Base-by-base conservation (phyloP, 2,113 vertebrate species). In the Peucedramus taeniatus region DNA sequence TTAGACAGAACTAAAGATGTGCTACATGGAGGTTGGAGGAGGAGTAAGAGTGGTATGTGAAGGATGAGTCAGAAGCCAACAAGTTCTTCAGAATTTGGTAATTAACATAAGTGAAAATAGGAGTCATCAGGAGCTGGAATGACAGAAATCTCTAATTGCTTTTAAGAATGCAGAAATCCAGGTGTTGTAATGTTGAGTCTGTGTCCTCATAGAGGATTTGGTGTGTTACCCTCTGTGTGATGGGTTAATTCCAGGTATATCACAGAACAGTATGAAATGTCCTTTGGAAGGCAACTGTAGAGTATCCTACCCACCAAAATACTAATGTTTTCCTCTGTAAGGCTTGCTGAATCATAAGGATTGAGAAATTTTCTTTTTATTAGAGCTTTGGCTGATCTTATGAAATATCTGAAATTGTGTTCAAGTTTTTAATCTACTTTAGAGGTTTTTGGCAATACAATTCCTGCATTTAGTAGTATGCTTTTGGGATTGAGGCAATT, bases 1-100 rank as follows among this genome's bases (percentile, higher is more conserved):
- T 60, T 51, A 59, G 57, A 26, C 35, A 84, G 33, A 64, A 14
- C 26, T 39, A 20, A 45, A 53, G 50, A 74, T 74, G 15, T 42
- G 50, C 74, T 85, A n/a, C 13, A 1, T 37, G 40, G 35, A 83
- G 69, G 40, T 19, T 51, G 57, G 70, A 69, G 89, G 79, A 87
- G 71, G 70, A 68, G 83, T 75, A 79, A 72, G 89, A 51, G 42
- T 51, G 54, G 19, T 31, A 42, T 47, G 51, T 83, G 37, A 68
- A 84, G 65, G n/a, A 42, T 96, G 83, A 95, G 44, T 96, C 92
- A 97, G 78, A 94, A 94, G 68, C 50, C 87, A 85, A 44, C 30
- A 44, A 80, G 31, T 93, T 96, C 94, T 93, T 94, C 76, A 89
- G 91, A 96, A 93, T 93, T 53, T 54, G 45, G 10, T 83, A 74